phyloP scores from a whole-genome alignment of 37 sponge, comb jelly and placozoan genomes.

The Diacarnus erythraeanus region DNA sequence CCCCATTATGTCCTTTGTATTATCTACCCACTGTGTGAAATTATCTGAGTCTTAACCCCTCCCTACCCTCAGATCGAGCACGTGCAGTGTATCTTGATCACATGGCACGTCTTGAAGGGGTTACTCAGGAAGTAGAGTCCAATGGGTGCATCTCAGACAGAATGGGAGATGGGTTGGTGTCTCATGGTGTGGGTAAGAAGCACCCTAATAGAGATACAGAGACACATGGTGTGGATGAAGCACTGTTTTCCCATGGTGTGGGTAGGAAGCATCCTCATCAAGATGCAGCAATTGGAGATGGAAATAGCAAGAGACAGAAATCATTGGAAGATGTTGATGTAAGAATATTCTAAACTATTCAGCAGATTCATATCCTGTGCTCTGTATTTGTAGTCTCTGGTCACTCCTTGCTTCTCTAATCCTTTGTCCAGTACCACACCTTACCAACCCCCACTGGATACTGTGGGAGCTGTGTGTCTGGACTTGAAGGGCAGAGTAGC shows the following conservation, averaged over 20 bases:
- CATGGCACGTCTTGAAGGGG: constrained; percentile 46
- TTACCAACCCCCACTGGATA: constrained; percentile 45
- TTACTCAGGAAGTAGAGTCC: neutral
- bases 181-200: neutral
- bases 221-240: neutral
- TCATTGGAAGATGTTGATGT: neutral
- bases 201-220: too few species aligned
- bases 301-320: neutral
- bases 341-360: too few species aligned
- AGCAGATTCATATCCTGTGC: neutral
- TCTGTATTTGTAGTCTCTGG: too few species aligned
- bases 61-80: constrained; percentile 60
- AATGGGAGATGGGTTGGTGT: neutral
- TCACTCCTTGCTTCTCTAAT: too few species aligned
- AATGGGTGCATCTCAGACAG: neutral
- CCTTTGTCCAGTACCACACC: too few species aligned
- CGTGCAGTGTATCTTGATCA: constrained; percentile 64
- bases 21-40: too few species aligned
- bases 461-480: constrained; percentile 77
- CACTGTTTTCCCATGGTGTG: neutral
- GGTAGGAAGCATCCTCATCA: neutral
- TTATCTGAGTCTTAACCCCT: too few species aligned
- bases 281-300: neutral
- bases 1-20: too few species aligned
- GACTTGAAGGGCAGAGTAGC: constrained; percentile 47